Conservation (phyloP, 2,113 vertebrate genomes). For the Sporophila hypoxantha region DNA sequence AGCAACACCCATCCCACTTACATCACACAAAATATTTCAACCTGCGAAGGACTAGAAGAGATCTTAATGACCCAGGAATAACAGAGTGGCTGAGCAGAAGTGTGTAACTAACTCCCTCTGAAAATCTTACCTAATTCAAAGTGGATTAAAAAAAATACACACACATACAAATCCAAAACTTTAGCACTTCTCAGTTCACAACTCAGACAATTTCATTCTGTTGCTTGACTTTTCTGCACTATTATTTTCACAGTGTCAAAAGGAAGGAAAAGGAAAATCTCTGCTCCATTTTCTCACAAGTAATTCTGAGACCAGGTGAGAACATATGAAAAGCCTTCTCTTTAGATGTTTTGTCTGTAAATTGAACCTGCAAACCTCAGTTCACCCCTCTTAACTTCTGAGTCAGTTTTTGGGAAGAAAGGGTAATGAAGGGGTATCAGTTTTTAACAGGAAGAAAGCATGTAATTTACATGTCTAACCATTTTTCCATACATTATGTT, state of each 20-base stretch:
- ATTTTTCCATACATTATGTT: neutral
- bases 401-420: constrained; percentile 13
- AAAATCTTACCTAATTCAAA: neutral
- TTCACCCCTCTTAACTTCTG: neutral
- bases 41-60: neutral
- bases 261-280: neutral
- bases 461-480: neutral
- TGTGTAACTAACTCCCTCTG: neutral
- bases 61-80: neutral
- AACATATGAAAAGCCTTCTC: neutral
- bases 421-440: neutral
- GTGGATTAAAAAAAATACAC: neutral
- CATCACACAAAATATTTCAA: neutral
- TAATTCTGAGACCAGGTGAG: neutral
- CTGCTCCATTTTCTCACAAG: neutral
- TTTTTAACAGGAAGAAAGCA: neutral
- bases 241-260: neutral
- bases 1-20: neutral
- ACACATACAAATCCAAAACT: neutral
- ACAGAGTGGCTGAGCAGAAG: neutral
- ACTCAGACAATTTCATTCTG: neutral
- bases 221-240: neutral
- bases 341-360: neutral
- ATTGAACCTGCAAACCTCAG: neutral
- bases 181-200: neutral